Evolutionary conservation across 2,888 invertebrate genomes (phyloP), one percentile per base, ranked within the genome.

Genomic region (Drosophila putrida): DNA sequence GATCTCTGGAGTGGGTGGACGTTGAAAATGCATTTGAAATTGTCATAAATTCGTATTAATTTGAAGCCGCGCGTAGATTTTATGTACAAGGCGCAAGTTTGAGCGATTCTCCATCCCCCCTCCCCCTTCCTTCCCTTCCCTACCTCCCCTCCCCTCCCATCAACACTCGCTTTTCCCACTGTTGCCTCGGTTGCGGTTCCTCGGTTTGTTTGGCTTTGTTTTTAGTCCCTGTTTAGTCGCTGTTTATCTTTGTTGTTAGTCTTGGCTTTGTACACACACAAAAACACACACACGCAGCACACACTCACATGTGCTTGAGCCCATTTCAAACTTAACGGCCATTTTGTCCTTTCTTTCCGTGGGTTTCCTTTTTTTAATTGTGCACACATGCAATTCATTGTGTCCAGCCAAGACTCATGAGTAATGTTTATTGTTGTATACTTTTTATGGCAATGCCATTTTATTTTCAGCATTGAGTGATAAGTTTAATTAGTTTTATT

Each of bases 31-130:
- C 78, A 79, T 79, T 79, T 80, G 78, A 80, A 79, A 79, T 77
- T 80, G 78, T 79, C 78, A 79, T 79, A 79, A 79, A 79, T 80
- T 82, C 80, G 79, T 82, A 80, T 80, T 80, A 82, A 80, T 82
- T 82, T 80, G 72, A 78, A 69, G 64, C 64, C 55, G 50, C 55
- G 73, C 78, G 60, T 81, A 74, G 78, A 67, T 81, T 81, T 79
- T 78, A 81, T 79, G 53, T 80, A 49, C 39, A 43, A 43, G 11
- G 36, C 57, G 51, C 54, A 66, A 71, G 59, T 73, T 73, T 60
- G 53, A 25, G 47, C 38, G 6, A 20, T 20, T 36, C n/a, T n/a
- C 0, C 6, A 11, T 10, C n/a, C 11, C 11, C 20, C 10, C 41
- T 8, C 20, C 3, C 11, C 0, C 39, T 1, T 8, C 4, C 13